Conservation (phyloP, 2,797 vertebrate genomes). For the Xenops minutus region DNA sequence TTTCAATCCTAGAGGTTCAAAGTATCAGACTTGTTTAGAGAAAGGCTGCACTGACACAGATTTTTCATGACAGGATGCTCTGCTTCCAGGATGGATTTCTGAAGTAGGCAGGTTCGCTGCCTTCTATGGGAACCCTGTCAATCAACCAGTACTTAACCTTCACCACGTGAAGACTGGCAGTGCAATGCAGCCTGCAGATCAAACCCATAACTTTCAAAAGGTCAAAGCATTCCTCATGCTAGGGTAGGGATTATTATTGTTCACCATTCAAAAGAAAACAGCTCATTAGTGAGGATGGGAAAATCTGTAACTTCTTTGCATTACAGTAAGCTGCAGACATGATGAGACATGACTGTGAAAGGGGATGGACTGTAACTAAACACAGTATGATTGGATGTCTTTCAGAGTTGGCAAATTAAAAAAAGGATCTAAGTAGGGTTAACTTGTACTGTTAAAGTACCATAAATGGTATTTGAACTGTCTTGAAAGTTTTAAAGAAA, state of each 20-base stretch:
- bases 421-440: background rate
- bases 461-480: background rate
- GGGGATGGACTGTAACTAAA: background rate
- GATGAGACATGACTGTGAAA: background rate
- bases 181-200: background rate
- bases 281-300: background rate
- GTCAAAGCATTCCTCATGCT: slow-evolving; percentile 5
- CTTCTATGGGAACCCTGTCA: background rate
- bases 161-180: background rate
- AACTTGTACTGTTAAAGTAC: background rate
- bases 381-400: background rate
- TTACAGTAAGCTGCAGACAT: background rate
- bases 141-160: background rate
- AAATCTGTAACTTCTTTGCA: slow-evolving; percentile 19
- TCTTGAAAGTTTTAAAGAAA: background rate
- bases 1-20: background rate
- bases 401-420: background rate
- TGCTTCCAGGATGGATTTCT: background rate
- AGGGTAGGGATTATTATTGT: background rate
- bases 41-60: background rate
- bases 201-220: slow-evolving; percentile 32
- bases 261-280: slow-evolving; percentile 9
- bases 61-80: background rate
- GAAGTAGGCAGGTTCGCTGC: background rate
- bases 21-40: background rate